Percentiles rank a stretch among this genome's conserved stretches.
These are phyloP conservation scores for Diorhabda elongata DNA, from an alignment of 1,140 invertebrate genomes.

Conservation along the genomic window DNA sequence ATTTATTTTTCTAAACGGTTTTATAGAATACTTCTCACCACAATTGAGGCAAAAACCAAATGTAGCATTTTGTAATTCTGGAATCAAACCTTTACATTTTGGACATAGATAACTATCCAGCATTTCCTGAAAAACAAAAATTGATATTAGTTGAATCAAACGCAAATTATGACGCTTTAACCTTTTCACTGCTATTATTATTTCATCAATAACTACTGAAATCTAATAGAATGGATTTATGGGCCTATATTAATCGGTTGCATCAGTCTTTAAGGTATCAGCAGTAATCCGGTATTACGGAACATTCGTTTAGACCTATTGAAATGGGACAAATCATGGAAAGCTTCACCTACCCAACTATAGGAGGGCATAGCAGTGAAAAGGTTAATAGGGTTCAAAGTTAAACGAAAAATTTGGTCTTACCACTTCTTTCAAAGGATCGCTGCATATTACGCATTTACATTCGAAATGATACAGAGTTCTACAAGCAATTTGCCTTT, in stretches of 20 bases:
- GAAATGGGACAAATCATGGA: background rate
- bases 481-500: slow-evolving; percentile 35
- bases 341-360: background rate
- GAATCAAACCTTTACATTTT: slow-evolving; percentile 35
- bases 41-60: slow-evolving; percentile 31
- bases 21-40: slow-evolving; percentile 29
- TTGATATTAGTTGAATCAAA: no score
- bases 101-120: slow-evolving; percentile 36
- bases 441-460: slow-evolving; percentile 40
- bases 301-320: background rate
- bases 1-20: slow-evolving; percentile 32
- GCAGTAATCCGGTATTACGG: no score
- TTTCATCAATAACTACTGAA: no score
- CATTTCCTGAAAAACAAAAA: slow-evolving; percentile 30
- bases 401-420: slow-evolving; percentile 7
- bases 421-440: slow-evolving; percentile 37
- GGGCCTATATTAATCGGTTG: no score
- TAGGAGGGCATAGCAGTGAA: no score
- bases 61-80: slow-evolving; percentile 26
- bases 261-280: no score
- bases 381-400: slow-evolving; percentile 4
- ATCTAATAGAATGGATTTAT: no score
- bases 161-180: no score
- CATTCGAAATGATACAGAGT: slow-evolving; percentile 43
- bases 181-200: no score